Percentiles rank a stretch among this genome's conserved stretches.
phyloP scores from a whole-genome alignment of 2,888 invertebrate genomes.

The Drosophila kuntzei region DNA sequence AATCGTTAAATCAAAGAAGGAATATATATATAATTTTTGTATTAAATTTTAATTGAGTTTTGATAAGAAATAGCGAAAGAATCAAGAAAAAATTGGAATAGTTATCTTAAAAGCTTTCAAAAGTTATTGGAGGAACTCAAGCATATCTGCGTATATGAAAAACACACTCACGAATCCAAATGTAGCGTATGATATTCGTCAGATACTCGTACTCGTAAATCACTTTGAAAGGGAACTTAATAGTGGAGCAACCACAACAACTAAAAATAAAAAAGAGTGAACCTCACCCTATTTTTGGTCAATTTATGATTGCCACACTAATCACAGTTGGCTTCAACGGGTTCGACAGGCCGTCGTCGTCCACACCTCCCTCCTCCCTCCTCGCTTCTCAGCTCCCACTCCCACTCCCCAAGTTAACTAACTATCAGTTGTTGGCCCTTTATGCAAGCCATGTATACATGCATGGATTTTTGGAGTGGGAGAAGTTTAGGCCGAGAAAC shows the following conservation, averaged over 20 bases:
- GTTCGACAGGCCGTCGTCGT: conserved; percentile 48
- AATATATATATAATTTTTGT: no score
- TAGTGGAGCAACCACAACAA: conserved; percentile 44
- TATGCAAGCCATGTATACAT: conserved; percentile 41
- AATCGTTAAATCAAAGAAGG: no score
- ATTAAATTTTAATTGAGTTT: no score
- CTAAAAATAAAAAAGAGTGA: conserved; percentile 14
- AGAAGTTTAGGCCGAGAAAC: background rate
- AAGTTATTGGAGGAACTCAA: background rate
- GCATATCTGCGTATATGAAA: background rate
- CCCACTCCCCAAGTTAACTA: conserved; percentile 11
- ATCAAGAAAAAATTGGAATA: no score
- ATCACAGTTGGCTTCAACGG: conserved; percentile 69
- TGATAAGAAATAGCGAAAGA: no score
- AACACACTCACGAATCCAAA: background rate
- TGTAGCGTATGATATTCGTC: conserved; percentile 2
- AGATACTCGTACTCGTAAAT: conserved; percentile 50
- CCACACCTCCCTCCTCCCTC: background rate
- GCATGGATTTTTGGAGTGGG: background rate
- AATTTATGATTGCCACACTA: conserved; percentile 78
- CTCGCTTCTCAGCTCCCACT: background rate
- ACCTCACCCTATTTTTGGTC: conserved; percentile 62
- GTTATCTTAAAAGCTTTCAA: background rate
- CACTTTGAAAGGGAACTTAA: conserved; percentile 54
- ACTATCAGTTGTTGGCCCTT: conserved; percentile 26